Conservation (phyloP, 2,888 invertebrate species). For the Ctenicera cuprea region DNA sequence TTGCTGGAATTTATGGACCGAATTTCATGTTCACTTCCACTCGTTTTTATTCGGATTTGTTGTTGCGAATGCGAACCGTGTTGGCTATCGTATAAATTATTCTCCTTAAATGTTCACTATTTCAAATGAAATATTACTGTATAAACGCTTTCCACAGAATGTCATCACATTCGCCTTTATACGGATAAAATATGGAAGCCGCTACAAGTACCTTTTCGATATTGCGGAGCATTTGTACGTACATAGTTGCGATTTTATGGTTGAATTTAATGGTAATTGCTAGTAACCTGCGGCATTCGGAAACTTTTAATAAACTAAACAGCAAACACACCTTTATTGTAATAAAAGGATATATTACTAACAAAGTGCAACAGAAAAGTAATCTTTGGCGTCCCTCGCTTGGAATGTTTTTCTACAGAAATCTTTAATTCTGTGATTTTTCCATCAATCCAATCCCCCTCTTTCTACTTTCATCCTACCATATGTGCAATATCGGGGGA, state of each 20-base stretch:
- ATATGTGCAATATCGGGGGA: no score
- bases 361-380: no score
- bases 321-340: no score
- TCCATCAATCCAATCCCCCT: no score
- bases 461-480: no score
- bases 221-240: neutral
- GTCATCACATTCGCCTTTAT: constrained; percentile 30
- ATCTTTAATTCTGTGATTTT: no score
- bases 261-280: neutral
- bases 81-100: constrained; percentile 42
- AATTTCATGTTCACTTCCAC: constrained; percentile 47
- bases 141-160: constrained; percentile 27
- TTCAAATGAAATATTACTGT: constrained; percentile 31
- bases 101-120: constrained; percentile 33
- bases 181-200: constrained; percentile 17
- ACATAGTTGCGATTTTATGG: neutral
- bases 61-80: constrained; percentile 42
- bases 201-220: constrained; percentile 15
- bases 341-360: no score
- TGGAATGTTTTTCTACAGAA: no score
- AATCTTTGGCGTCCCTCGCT: no score
- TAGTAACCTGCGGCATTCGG: neutral
- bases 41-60: constrained; percentile 47
- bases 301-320: no score
- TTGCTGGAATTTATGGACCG: constrained; percentile 46